Evolutionary conservation across 2,888 invertebrate genomes (phyloP).

Genomic region (Cordilura impudica): DNA sequence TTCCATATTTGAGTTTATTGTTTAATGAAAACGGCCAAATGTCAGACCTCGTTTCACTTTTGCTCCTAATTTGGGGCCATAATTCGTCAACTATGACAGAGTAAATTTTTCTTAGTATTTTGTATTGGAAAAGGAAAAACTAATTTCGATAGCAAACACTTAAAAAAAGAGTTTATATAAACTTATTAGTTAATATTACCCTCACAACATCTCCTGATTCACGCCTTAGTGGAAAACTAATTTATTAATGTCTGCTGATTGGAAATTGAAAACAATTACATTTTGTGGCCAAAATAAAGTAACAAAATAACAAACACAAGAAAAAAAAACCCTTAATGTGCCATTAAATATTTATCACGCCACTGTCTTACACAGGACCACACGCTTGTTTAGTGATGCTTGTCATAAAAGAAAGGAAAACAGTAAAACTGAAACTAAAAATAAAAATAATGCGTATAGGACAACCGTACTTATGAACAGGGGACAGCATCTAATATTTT

Average conservation of each 20-base stretch:
- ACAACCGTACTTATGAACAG: constrained; percentile 12
- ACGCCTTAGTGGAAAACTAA: not conserved
- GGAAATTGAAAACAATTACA: constrained; percentile 38
- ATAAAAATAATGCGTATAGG: constrained; percentile 44
- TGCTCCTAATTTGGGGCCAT: no score
- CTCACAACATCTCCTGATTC: not conserved
- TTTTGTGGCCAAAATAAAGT: constrained; percentile 29
- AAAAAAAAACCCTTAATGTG: constrained; percentile 42
- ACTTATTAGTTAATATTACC: no score
- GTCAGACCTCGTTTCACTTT: no score
- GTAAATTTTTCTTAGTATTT: no score
- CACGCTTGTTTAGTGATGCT: constrained; percentile 53
- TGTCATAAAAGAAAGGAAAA: constrained; percentile 40
- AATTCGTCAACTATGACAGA: no score
- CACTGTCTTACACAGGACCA: constrained; percentile 34
- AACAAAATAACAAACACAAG: constrained; percentile 5
- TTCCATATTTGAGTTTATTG: no score
- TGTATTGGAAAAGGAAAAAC: no score
- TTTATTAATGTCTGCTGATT: constrained; percentile 18
- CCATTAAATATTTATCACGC: constrained; percentile 61
- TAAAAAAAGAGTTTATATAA: no score
- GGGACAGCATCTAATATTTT: constrained; percentile 42
- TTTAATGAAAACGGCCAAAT: no score
- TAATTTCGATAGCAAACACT: no score
- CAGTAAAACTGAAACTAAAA: constrained; percentile 8